Base-by-base conservation (phyloP, 2,113 vertebrate genomes). In the Pseudorasbora parva region DNA sequence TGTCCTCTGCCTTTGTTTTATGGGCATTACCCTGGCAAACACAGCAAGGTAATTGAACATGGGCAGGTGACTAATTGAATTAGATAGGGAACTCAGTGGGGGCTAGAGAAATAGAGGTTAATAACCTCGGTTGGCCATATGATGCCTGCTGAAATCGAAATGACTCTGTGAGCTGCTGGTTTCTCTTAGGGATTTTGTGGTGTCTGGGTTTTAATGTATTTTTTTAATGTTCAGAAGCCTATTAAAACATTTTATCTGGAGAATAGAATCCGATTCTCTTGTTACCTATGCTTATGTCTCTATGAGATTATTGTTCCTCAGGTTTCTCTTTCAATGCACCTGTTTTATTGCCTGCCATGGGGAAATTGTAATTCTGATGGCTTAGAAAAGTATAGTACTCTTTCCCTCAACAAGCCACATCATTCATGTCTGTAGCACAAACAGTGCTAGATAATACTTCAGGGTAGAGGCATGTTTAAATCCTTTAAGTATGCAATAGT, bases 11-110 rank as follows among this genome's bases (percentile, higher is more conserved):
- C 71, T 81, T 57, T 81, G 43, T 62, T 87, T 77, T 76, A 66
- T 54, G 75, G 81, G 57, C 51, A 84, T 84, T 80, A 71, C 71
- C 78, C 23, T 72, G 72, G 27, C 47, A 74, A 56, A 60, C 66
- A 54, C 62, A 68, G 77, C 71, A 78, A 75, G 77, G 60, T 84
- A 86, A 87, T 87, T 78, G 78, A 74, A 81, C 86, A 78, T 84
- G 82, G 82, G 72, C 72, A 87, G 78, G 72, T 84, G 82, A 87
- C 43, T 87, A 84, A 87, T 84, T 84, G 27, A 83, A 84, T 87
- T 87, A 81, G 78, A 81, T 80, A 74, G 78, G 41, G 77, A 64
- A 21, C 72, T 69, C 72, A 72, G 66, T 77, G 47, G 64, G 51
- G 78, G 51, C 78, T 41, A 41, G 12, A 84, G 78, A 77, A 77